Base-by-base conservation (phyloP, 2,113 vertebrate genomes). In the Macquaria ambigua region DNA sequence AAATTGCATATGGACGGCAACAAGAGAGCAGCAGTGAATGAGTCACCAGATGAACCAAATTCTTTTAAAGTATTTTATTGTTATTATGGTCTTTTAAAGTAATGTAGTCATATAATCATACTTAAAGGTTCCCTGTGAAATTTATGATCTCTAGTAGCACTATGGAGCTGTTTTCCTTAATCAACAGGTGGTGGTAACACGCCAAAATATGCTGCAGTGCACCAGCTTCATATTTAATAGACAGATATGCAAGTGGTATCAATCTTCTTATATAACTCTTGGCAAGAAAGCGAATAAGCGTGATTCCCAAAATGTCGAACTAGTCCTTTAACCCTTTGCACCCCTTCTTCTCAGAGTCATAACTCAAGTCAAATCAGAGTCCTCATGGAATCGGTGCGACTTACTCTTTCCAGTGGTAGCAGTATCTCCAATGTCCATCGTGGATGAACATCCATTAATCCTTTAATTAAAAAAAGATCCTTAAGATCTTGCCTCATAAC, bases 1-100 rank as follows among this genome's bases (percentile, higher is more conserved):
- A 71, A 74, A 64, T 58, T 59, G 1, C 21, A 64, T 67, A 16
- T 71, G 25, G 61, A 56, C n/a, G 34, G 55, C 66, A 64, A 53
- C 71, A 14, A 63, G 67, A 62, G 48, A 23, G 31, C 31, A 4
- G 28, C 48, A 74, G 21, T 41, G 20, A 78, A 74, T 37, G 53
- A 62, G 52, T 85, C 34, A 39, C n/a, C 48, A 46, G 8, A 74
- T n/a, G 8, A 55, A 64, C 2, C 16, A 37, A 10, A 11, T 39
- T 50, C 48, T 46, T 34, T 11, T 10, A 39, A 63, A 64, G 21
- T 43, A 14, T 67, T 6, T 58, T 31, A 14, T 16, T 48, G 43
- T 41, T 50, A 59, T 25, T 39, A 16, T 21, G 8, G 31, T 6
- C n/a, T 41, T 53, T 62, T 34, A 43, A 15, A 34, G 31, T 34